Conservation (phyloP, 2,113 vertebrate genomes). For the Boleophthalmus pectinirostris region DNA sequence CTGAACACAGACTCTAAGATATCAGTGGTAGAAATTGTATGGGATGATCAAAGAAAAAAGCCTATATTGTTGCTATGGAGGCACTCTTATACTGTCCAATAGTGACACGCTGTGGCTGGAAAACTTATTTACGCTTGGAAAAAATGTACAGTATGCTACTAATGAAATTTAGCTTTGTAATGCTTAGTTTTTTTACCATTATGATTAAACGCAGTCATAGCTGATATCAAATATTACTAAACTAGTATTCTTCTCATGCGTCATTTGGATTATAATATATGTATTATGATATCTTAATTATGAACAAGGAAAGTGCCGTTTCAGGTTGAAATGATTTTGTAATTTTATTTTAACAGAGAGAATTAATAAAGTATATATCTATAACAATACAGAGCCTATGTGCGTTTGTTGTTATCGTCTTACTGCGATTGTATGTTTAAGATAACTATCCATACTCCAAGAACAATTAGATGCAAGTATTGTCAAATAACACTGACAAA, state of each 20-base stretch:
- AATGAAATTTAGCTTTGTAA: slow-evolving; percentile 82
- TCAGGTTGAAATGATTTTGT: slow-evolving; percentile 85
- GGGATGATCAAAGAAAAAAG: slow-evolving; percentile 64
- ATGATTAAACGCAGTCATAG: slow-evolving; percentile 79
- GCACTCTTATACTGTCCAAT: slow-evolving; percentile 75
- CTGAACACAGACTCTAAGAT: slow-evolving; percentile 49
- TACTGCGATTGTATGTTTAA: neutral
- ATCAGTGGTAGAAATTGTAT: slow-evolving; percentile 58
- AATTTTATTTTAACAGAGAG: slow-evolving; percentile 87
- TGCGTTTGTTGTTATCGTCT: slow-evolving; percentile 37
- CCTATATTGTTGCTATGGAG: slow-evolving; percentile 60
- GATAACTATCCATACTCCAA: too few relatives aligned
- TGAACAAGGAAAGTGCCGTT: slow-evolving; percentile 77
- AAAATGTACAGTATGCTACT: slow-evolving; percentile 80
- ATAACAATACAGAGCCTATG: slow-evolving; percentile 69
- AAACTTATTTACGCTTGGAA: slow-evolving; percentile 78
- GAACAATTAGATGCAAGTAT: too few relatives aligned
- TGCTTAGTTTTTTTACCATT: slow-evolving; percentile 81
- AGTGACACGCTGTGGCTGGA: slow-evolving; percentile 81
- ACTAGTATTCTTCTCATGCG: slow-evolving; percentile 80
- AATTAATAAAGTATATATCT: slow-evolving; percentile 87
- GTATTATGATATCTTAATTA: slow-evolving; percentile 77
- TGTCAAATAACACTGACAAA: too few relatives aligned
- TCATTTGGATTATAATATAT: slow-evolving; percentile 77
- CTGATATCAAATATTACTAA: slow-evolving; percentile 79